A percentile compares a stretch with the other conserved stretches of the same genome.
Evolutionary conservation across 2,113 vertebrate genomes (phyloP).

Genomic region (Channa argus): DNA sequence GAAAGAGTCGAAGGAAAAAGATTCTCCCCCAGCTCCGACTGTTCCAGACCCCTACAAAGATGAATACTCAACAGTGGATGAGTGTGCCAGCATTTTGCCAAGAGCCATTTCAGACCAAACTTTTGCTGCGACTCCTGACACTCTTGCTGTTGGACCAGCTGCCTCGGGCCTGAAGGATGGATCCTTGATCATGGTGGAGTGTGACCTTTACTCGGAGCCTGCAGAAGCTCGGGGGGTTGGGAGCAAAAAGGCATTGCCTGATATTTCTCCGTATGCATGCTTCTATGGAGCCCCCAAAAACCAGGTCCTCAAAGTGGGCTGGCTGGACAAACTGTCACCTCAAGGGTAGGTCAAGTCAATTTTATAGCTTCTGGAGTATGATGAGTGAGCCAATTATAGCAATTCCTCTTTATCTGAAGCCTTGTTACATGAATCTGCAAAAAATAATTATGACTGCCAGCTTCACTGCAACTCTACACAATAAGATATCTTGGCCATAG

Average conservation of each 20-base stretch:
- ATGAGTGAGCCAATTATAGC: neutral
- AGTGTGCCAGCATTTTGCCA: conserved; percentile 71
- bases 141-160: conserved; percentile 18
- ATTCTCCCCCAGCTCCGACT: neutral
- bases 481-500: neutral
- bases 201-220: conserved; percentile 70
- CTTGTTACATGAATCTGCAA: neutral
- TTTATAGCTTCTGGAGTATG: neutral
- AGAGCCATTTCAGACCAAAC: conserved; percentile 61
- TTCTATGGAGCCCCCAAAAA: conserved; percentile 87
- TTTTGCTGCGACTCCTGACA: neutral
- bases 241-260: conserved; percentile 6
- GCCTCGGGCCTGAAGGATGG: conserved; percentile 40
- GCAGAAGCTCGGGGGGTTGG: conserved; percentile 46
- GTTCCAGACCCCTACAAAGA: conserved; percentile 63
- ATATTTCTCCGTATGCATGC: conserved; percentile 95
- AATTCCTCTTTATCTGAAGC: conserved; percentile 1
- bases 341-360: conserved; percentile 85
- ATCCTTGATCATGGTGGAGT: conserved; percentile 59
- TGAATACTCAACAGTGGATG: conserved; percentile 87
- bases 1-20: conserved; percentile 33
- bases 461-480: neutral
- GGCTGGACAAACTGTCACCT: conserved; percentile 97
- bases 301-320: conserved; percentile 87
- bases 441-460: neutral